Evolutionary conservation across 2,113 vertebrate species (phyloP).

Genomic region (Spea multiplicata): DNA sequence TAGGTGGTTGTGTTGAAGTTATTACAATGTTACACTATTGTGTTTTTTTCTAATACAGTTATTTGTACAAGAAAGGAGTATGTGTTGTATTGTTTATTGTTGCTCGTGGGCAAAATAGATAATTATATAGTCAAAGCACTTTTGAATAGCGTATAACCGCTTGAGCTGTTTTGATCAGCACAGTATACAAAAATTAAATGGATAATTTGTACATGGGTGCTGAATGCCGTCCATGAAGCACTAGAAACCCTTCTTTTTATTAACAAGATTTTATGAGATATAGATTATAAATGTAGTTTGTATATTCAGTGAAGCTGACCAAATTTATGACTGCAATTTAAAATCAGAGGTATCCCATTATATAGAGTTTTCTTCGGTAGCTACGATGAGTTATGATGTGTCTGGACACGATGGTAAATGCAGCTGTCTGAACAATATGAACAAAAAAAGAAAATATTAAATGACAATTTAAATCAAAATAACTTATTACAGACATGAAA

Average conservation of each 20-base stretch:
- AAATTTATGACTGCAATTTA: constrained; percentile 88
- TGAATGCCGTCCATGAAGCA: constrained; percentile 68
- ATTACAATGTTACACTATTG: too few relatives aligned
- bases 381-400: constrained; percentile 82
- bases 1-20: too few relatives aligned
- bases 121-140: neutral
- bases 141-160: constrained; percentile 1
- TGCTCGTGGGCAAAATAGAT: too few relatives aligned
- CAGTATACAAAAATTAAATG: constrained; percentile 50
- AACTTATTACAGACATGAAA: constrained; percentile 32
- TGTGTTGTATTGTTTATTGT: too few relatives aligned
- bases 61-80: too few relatives aligned
- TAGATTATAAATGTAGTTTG: constrained; percentile 69
- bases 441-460: constrained; percentile 50
- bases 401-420: constrained; percentile 73
- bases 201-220: constrained; percentile 59
- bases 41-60: too few relatives aligned
- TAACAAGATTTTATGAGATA: constrained; percentile 62
- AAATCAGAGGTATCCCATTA: constrained; percentile 71
- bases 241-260: constrained; percentile 65
- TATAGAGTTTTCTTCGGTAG: constrained; percentile 70
- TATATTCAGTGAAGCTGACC: constrained; percentile 73
- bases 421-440: constrained; percentile 69
- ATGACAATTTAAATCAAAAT: constrained; percentile 56
- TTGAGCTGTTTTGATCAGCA: constrained; percentile 6